Evolutionary conservation across 2,888 invertebrate genomes (phyloP), one percentile per base, ranked within the genome.

Genomic region (Cataglyphis albicans): DNA sequence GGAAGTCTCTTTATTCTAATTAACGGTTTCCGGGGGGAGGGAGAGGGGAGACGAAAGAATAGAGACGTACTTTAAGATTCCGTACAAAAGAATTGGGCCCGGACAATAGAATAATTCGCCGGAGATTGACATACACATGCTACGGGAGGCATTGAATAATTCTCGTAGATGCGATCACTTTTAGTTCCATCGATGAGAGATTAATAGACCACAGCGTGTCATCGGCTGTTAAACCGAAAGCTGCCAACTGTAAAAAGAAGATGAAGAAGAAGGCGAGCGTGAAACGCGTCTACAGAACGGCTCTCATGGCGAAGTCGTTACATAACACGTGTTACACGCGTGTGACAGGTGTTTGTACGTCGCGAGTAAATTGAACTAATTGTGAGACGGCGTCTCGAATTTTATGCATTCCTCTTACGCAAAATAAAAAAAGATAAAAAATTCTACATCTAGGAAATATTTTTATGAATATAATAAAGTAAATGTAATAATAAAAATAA

Each of bases 231-330:
- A n/a, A 29, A 75, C 32, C 78, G 75, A 44, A 52, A 44, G 41
- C 44, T 74, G 72, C 35, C 64, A 18, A 67, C 44, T 65, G 52
- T 64, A 64, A 35, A 83, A 84, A 80, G 78, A 68, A 68, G 21
- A 59, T 74, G 61, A 68, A 59, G 81, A 80, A 81, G 81, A 80
- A 81, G 83, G 87, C 72, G 81, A 80, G 84, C 82, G 82, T 86
- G 81, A 89, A 89, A 83, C 85, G 67, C 82, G 84, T 64, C 74
- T 64, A 41, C 64, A 41, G 75, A 84, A 82, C 85, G 83, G n/a
- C 65, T 89, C 90, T 81, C 90, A 91, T 89, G 87, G 85, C 89
- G 85, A 70, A 70, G 84, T 80, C 63, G 83, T 90, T 89, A 84
- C 87, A 82, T 87, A 92, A 91, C 87, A 81, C 41, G 29, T 78